A percentile compares a stretch with the other conserved stretches of the same genome.
Evolutionary conservation across 2,888 invertebrate species (phyloP).

Genomic region (Drosophila prostipennis): DNA sequence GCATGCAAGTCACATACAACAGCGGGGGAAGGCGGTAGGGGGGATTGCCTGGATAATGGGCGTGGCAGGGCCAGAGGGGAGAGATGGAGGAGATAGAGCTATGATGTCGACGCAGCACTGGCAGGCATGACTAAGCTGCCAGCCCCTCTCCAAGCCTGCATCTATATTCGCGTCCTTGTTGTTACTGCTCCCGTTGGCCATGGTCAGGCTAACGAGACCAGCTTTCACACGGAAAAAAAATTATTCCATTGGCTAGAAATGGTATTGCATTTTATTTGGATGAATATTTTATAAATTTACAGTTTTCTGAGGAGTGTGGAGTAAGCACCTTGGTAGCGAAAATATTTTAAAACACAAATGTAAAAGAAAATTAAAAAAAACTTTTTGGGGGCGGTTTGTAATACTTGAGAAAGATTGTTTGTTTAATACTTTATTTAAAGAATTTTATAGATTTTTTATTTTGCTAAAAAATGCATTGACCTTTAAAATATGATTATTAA

Average conservation of each 20-base stretch:
- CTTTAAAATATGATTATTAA: no score
- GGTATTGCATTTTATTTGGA: background rate
- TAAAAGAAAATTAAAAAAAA: no score
- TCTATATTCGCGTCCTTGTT: slow-evolving; percentile 41
- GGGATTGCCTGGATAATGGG: slow-evolving; percentile 11
- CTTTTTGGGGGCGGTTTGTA: no score
- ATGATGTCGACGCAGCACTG: slow-evolving; percentile 50
- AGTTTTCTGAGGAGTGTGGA: no score
- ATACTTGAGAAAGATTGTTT: no score
- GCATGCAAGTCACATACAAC: slow-evolving; percentile 72
- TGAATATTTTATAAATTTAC: no score
- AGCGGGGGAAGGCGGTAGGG: background rate
- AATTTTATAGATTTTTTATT: no score
- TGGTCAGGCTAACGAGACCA: slow-evolving; percentile 66
- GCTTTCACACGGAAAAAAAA: slow-evolving; percentile 12
- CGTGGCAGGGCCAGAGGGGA: slow-evolving; percentile 7
- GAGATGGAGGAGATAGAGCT: slow-evolving; percentile 22
- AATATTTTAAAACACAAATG: no score
- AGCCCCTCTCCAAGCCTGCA: slow-evolving; percentile 23
- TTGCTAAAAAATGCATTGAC: no score
- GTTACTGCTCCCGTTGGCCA: slow-evolving; percentile 43
- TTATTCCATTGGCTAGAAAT: background rate
- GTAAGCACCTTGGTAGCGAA: no score
- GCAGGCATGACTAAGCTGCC: slow-evolving; percentile 52
- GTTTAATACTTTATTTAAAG: no score